Base-by-base conservation (phyloP, 2,888 invertebrate genomes). In the Steinernema hermaphroditum region DNA sequence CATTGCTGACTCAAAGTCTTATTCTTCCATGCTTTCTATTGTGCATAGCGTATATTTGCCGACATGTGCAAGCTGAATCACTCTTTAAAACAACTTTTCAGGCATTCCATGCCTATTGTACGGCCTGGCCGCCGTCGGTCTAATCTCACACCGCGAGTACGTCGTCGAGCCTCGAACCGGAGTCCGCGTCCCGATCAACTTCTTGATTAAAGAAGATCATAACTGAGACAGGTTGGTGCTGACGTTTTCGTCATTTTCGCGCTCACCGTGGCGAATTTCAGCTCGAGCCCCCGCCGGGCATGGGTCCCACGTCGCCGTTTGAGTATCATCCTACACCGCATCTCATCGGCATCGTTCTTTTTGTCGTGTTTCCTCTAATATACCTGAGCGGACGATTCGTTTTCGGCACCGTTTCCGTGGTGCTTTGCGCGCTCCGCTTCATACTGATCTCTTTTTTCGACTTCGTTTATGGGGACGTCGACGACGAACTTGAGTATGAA, bases 41-140 rank as follows among this genome's bases (percentile, higher is more conserved):
- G n/a, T n/a, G n/a, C n/a, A n/a, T n/a, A n/a, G n/a, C n/a, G n/a
- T n/a, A n/a, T n/a, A n/a, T n/a, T n/a, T n/a, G n/a, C n/a, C n/a
- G n/a, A n/a, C n/a, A n/a, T n/a, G n/a, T n/a, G n/a, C n/a, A n/a
- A n/a, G n/a, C n/a, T n/a, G n/a, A n/a, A n/a, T n/a, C n/a, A n/a
- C n/a, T n/a, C n/a, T n/a, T n/a, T n/a, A n/a, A 32, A 0, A 68
- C 80, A 83, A 72, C 77, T 77, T 88, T 89, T 44, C 88, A 94
- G 95, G 95, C 84, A 90, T 96, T 80, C 96, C 96, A 68, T 93
- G 93, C 86, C 88, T 96, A 73, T 91, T 93, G 71, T 96, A 96
- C 89, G 96, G 96, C 62, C 87, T 94, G 70, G 93, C 93, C 41
- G 94, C 94, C 27, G 92, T 91, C 71, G 91, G 91, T 81, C 88